A percentile compares a stretch with the other conserved stretches of the same genome.
Evolutionary conservation across 2,797 vertebrate genomes (phyloP).

Genomic region (Platalea minor): DNA sequence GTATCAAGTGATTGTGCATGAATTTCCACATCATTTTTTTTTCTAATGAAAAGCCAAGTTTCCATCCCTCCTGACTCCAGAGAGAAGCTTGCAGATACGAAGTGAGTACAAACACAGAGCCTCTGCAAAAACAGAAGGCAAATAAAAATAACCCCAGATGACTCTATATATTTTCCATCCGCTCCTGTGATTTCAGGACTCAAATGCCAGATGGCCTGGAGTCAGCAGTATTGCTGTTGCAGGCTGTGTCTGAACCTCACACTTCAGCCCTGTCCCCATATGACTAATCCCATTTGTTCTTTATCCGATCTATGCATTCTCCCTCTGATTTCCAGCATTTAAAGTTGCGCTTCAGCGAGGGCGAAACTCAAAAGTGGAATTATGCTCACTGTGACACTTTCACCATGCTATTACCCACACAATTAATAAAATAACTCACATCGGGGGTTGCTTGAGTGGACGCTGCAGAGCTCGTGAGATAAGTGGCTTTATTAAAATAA

Average conservation of each 20-base stretch:
- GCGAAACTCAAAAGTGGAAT: neutral
- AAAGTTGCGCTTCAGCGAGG: neutral
- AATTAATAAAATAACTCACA: neutral
- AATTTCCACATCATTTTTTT: neutral
- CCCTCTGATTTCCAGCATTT: neutral
- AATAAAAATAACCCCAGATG: neutral
- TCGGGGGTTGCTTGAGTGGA: neutral
- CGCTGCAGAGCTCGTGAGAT: fast-evolving
- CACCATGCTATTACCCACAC: fast-evolving
- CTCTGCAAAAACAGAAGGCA: neutral
- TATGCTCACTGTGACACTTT: neutral
- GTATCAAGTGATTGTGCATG: neutral
- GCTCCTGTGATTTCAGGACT: neutral
- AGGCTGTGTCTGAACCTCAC: neutral
- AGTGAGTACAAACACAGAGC: neutral
- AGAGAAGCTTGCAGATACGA: neutral
- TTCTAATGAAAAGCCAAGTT: neutral
- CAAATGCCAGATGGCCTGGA: neutral
- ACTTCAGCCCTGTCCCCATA: neutral
- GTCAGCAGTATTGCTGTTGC: neutral
- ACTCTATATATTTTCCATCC: neutral
- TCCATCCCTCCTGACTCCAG: neutral
- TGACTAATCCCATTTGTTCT: neutral
- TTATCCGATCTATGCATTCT: neutral
- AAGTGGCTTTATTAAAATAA: neutral